Conservation (phyloP, 2,888 invertebrate species). For the Eulithis prunata region DNA sequence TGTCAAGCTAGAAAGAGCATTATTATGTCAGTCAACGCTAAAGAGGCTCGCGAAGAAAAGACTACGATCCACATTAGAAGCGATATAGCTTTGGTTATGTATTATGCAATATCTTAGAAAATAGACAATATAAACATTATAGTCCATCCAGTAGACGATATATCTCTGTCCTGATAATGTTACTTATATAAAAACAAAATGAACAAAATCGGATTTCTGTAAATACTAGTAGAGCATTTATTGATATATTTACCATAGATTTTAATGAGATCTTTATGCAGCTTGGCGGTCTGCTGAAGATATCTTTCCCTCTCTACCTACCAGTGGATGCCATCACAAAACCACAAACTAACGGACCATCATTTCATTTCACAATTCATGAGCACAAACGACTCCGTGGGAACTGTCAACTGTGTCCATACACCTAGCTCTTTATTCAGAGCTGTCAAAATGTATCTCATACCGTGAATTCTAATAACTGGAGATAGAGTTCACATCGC, state of each 20-base stretch:
- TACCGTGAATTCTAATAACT: constrained; percentile 17
- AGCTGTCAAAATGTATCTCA: constrained; percentile 23
- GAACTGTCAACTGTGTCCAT: constrained; percentile 64
- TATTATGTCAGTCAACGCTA: constrained; percentile 60
- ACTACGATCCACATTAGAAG: constrained; percentile 19
- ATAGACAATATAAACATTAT: background rate
- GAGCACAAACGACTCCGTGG: constrained; percentile 64
- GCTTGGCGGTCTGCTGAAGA: background rate
- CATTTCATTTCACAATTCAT: constrained; percentile 67
- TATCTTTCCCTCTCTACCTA: constrained; percentile 13
- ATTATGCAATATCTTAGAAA: constrained; percentile 18
- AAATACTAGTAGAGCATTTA: too few relatives aligned
- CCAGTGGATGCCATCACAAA: constrained; percentile 29
- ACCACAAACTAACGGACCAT: constrained; percentile 62
- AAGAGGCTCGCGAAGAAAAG: constrained; percentile 36
- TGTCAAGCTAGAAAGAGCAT: constrained; percentile 57
- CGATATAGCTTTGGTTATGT: constrained; percentile 28
- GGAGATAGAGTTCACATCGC: constrained; percentile 26
- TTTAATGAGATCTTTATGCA: background rate
- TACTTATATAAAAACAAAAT: too few relatives aligned
- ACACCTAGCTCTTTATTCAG: constrained; percentile 40
- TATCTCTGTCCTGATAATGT: background rate
- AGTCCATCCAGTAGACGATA: background rate
- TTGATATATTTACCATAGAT: background rate
- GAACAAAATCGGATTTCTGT: too few relatives aligned